Evolutionary conservation across 2,888 invertebrate species (phyloP).

Genomic region (Plebejus melissa): DNA sequence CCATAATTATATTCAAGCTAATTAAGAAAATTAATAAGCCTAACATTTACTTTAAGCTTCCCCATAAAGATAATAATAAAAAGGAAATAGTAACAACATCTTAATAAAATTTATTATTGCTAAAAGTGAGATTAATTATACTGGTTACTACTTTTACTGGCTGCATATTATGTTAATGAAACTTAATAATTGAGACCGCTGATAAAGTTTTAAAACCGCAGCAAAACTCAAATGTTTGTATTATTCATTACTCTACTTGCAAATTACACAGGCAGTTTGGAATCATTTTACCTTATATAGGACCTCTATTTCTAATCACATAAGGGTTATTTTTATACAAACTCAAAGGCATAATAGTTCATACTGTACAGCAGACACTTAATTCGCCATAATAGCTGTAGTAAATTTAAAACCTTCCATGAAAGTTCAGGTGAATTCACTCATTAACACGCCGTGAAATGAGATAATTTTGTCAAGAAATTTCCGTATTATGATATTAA

Average conservation of each 20-base stretch:
- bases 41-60: not conserved
- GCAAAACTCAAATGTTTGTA: slow-evolving; percentile 19
- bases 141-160: not conserved
- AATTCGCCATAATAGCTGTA: slow-evolving; percentile 13
- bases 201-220: not conserved
- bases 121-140: not conserved
- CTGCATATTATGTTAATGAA: not conserved
- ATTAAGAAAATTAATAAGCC: not conserved
- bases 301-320: not conserved
- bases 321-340: not conserved
- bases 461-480: slow-evolving; percentile 30
- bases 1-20: too few relatives aligned
- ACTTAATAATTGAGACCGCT: not conserved
- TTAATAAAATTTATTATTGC: not conserved
- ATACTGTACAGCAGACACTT: not conserved
- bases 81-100: not conserved
- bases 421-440: slow-evolving; percentile 24
- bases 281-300: not conserved
- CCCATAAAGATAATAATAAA: too few relatives aligned
- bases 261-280: not conserved
- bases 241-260: slow-evolving; percentile 15
- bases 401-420: slow-evolving; percentile 24
- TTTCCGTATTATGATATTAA: slow-evolving; percentile 5
- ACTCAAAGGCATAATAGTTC: not conserved
- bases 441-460: slow-evolving; percentile 34